Base-by-base conservation (phyloP, 2,797 vertebrate species). In the Otolemur crassicaudatus region DNA sequence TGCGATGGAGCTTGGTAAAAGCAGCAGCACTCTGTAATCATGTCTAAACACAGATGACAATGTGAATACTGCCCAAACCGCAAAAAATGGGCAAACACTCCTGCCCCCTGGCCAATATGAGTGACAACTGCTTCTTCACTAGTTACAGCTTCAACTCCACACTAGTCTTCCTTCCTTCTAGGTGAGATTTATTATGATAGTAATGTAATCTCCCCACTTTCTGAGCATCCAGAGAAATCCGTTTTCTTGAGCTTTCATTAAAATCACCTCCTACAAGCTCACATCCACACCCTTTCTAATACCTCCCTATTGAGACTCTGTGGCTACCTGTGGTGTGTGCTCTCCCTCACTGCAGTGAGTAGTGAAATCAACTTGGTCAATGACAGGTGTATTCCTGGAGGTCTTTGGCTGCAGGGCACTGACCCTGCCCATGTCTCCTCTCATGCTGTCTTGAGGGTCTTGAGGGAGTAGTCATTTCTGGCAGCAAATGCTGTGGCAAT, bases 281-380 rank as follows among this genome's bases (percentile, higher is more conserved):
- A 14, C 20, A 43, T 27, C 17, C 69, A 43, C 29, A 31, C 19
- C 23, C 63, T 70, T 43, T 34, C 76, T 63, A 3, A 60, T 17
- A 22, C 56, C 25, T 22, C 49, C 49, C 7, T 5, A 1, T 56
- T 0, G 61, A 69, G 58, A 63, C 31, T 0, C 8, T 1, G 0
- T 1, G 40, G 20, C 1, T 3, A 4, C 85, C 56, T 6, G 3
- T 31, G 20, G 43, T 43, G 1, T 3, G 85, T 22, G 58, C 9
- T 46, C 58, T 31, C n/a, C 34, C 34, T 23, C 22, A 12, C 5
- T 34, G 58, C 40, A 23, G 7, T 3, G 27, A n/a, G 63, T 20
- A n/a, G 40, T 1, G 40, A 29, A 27, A 9, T 43, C 58, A 27
- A 2, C 7, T 11, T 13, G 31, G 22, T 31, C 31, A 1, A 14